These are phyloP conservation scores for Eulacestoma nigropectus DNA, from an alignment of 2,113 vertebrate genomes.

Conservation along the genomic window DNA sequence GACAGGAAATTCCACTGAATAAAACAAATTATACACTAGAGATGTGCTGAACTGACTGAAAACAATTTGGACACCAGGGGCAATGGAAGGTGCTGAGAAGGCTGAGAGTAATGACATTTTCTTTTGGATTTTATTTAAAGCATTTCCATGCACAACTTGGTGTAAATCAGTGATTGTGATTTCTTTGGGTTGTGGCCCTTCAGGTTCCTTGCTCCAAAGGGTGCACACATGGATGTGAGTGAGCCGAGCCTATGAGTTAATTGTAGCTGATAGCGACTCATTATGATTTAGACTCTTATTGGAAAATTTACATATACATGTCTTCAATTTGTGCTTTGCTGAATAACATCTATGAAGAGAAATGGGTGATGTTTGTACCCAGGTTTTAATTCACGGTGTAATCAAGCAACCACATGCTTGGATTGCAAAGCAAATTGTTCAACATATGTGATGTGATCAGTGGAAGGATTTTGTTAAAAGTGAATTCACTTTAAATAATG, in stretches of 20 bases:
- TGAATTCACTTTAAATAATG: background rate
- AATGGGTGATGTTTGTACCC: background rate
- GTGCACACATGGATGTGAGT: background rate
- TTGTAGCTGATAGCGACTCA: background rate
- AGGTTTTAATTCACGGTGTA: background rate
- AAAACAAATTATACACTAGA: slow-evolving; percentile 47
- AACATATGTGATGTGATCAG: background rate
- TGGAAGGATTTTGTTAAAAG: background rate
- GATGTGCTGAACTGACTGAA: slow-evolving; percentile 48
- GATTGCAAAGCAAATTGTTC: background rate
- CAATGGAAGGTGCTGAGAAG: slow-evolving; percentile 22
- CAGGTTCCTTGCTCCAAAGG: background rate
- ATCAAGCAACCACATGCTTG: background rate
- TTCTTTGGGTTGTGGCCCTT: background rate
- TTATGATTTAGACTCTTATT: background rate
- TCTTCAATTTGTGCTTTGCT: background rate
- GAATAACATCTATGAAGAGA: background rate
- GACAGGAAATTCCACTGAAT: slow-evolving; percentile 51
- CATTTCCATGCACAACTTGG: background rate
- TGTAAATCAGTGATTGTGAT: background rate
- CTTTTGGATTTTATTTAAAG: background rate
- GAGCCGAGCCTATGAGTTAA: background rate
- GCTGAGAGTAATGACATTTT: background rate
- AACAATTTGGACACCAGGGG: slow-evolving; percentile 25
- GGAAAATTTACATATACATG: background rate